A percentile compares a stretch with the other conserved stretches of the same genome.
Evolutionary conservation across 2,797 vertebrate genomes (phyloP).

Genomic region (Rhincodon typus): DNA sequence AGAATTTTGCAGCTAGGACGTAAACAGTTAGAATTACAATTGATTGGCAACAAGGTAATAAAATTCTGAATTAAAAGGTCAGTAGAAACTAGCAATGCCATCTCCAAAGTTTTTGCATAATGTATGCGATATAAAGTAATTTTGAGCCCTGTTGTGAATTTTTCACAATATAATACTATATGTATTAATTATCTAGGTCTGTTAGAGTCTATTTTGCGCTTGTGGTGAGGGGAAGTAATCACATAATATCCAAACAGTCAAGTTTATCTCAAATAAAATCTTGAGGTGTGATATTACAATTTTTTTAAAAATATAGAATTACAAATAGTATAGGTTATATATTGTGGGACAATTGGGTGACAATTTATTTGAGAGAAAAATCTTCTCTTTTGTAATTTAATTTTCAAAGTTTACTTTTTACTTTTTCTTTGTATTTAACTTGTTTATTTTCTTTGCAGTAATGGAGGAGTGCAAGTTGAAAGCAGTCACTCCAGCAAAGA

Average conservation of each 20-base stretch:
- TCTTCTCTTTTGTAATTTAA: not conserved
- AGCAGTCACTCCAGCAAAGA: conserved; percentile 66
- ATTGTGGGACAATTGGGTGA: not conserved
- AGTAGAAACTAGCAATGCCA: not conserved
- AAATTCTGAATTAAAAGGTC: not conserved
- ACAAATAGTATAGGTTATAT: not conserved
- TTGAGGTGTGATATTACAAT: not conserved
- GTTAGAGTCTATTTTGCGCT: no score
- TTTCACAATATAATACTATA: not conserved
- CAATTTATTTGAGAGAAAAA: not conserved
- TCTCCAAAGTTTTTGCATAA: not conserved
- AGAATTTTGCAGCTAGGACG: no score
- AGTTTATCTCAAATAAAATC: no score
- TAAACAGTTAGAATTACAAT: not conserved
- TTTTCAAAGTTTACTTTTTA: not conserved
- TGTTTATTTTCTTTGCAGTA: conserved; percentile 52
- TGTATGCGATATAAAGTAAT: not conserved
- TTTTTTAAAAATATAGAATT: not conserved
- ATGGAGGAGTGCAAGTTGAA: conserved; percentile 73
- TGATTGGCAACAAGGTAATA: not conserved
- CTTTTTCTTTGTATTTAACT: not conserved
- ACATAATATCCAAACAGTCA: no score
- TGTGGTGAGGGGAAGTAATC: no score
- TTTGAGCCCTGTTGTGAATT: not conserved
- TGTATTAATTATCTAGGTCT: no score